These are phyloP conservation scores for Eristalinus sepulchralis DNA, from an alignment of 2,888 invertebrate genomes.

Conservation along the genomic window DNA sequence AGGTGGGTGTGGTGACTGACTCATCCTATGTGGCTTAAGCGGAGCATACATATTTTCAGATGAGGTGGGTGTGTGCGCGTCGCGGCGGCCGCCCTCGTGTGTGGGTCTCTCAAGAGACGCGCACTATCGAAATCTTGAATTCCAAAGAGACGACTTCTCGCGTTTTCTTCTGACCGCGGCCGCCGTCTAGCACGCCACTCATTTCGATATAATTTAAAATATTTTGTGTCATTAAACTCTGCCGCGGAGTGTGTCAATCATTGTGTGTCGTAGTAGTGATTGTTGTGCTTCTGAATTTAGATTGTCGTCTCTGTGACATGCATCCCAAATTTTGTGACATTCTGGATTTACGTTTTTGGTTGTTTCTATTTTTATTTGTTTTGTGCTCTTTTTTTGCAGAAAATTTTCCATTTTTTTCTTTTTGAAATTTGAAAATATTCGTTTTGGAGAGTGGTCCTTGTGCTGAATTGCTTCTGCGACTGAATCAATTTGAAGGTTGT, in stretches of 20 bases:
- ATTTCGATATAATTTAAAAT: background rate
- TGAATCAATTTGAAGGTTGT: background rate
- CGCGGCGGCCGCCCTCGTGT: background rate
- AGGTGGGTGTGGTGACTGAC: background rate
- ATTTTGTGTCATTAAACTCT: background rate
- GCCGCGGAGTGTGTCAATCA: background rate
- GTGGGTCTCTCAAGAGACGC: background rate
- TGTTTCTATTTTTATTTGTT: background rate
- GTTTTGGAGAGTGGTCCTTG: background rate
- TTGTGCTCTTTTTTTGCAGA: background rate
- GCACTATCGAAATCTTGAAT: background rate
- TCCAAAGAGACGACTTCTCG: background rate
- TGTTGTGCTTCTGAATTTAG: background rate
- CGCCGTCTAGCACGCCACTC: background rate
- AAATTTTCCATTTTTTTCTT: background rate
- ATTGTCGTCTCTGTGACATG: background rate
- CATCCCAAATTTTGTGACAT: background rate
- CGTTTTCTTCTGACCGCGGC: background rate
- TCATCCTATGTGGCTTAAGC: background rate
- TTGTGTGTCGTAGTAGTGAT: background rate
- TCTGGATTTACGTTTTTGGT: background rate
- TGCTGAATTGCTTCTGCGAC: background rate
- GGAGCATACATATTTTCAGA: background rate
- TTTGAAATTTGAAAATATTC: background rate
- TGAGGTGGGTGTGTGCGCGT: background rate